phyloP scores from a whole-genome alignment of 2,888 invertebrate genomes.

The Drosophila tanythrix region DNA sequence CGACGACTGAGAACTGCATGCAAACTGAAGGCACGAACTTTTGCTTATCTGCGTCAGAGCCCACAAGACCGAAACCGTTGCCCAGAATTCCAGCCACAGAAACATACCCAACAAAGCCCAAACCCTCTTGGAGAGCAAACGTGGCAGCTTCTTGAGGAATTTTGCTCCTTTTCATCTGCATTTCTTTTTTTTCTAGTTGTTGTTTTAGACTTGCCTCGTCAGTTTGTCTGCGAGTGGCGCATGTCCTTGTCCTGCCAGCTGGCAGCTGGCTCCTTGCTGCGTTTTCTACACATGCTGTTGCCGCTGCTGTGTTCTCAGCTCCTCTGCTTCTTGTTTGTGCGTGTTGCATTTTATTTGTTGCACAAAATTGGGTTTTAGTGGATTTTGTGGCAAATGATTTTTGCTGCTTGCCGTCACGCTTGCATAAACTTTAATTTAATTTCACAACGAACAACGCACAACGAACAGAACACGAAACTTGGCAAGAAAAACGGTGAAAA shows the following conservation, averaged over 20 bases:
- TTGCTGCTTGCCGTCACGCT: constrained; percentile 77
- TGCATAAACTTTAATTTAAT: constrained; percentile 81
- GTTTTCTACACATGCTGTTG: constrained; percentile 44
- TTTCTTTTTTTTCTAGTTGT: constrained; percentile 3
- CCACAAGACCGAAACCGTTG: constrained; percentile 37
- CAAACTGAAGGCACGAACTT: constrained; percentile 48
- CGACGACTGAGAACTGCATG: constrained; percentile 24
- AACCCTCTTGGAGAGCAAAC: neutral
- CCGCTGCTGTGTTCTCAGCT: neutral
- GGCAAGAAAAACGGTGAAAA: neutral
- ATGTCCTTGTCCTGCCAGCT: constrained; percentile 32
- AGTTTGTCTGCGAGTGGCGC: constrained; percentile 27
- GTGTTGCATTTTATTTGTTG: constrained; percentile 77
- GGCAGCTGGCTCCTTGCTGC: constrained; percentile 29
- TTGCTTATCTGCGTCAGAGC: constrained; percentile 53
- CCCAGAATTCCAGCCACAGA: constrained; percentile 31
- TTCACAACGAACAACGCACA: constrained; percentile 46
- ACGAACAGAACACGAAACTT: constrained; percentile 20
- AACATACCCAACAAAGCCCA: constrained; percentile 24
- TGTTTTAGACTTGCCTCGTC: constrained; percentile 11
- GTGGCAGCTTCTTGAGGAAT: constrained; percentile 46
- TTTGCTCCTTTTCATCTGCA: neutral
- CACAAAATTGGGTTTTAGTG: constrained; percentile 80
- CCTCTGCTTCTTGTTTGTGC: constrained; percentile 55
- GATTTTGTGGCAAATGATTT: constrained; percentile 81